Percentiles rank a stretch among this genome's conserved stretches.
These are phyloP conservation scores for Blastomussa wellsi DNA, from an alignment of 92 coral and sea anemone genomes.

Conservation along the genomic window DNA sequence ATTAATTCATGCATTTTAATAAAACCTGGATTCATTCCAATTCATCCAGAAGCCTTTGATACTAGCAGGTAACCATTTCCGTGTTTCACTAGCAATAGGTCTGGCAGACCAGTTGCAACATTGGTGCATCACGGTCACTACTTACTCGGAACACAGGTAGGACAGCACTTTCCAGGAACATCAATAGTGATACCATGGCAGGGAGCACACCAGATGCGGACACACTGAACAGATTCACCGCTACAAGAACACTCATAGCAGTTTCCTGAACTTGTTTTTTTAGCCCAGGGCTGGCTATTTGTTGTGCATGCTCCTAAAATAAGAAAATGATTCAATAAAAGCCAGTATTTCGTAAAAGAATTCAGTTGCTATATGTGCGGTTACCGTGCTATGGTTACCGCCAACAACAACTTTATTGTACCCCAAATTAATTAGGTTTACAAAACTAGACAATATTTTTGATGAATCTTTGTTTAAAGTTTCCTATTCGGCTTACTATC, in stretches of 20 bases:
- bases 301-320: conserved; percentile 1
- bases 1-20: too few species aligned
- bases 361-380: not conserved
- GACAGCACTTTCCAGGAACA: conserved; percentile 26
- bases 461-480: too few species aligned
- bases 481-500: too few species aligned
- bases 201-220: not conserved
- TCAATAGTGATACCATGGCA: not conserved
- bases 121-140: not conserved
- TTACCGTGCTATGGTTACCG: too few species aligned
- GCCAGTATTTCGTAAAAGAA: not conserved
- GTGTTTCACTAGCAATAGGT: not conserved
- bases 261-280: not conserved
- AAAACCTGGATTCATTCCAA: too few species aligned
- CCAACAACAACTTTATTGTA: too few species aligned
- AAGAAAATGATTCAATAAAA: not conserved
- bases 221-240: not conserved
- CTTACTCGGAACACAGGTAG: conserved; percentile 19
- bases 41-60: too few species aligned
- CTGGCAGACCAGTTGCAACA: not conserved
- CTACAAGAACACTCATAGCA: conserved; percentile 27
- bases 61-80: too few species aligned
- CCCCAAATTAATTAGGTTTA: too few species aligned
- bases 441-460: too few species aligned
- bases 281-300: conserved; percentile 13